Conservation (phyloP, 1,140 invertebrate species). For the Orussus abietinus region DNA sequence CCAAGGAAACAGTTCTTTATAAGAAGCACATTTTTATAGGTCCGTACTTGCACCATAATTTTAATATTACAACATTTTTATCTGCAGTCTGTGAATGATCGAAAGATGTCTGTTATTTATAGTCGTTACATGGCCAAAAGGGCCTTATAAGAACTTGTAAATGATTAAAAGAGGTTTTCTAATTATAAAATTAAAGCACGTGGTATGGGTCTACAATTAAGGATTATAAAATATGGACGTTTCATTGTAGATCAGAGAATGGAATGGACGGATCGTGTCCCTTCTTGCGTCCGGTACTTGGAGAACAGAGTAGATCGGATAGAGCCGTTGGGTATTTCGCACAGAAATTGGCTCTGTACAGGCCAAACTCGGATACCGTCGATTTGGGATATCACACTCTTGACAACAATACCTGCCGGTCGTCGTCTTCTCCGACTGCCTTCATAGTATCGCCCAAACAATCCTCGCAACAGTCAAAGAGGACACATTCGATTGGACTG, state of each 20-base stretch:
- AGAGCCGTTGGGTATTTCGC: slow-evolving; percentile 26
- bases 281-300: slow-evolving; percentile 35
- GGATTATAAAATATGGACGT: slow-evolving; percentile 4
- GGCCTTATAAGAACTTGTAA: slow-evolving; percentile 5
- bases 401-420: slow-evolving; percentile 42
- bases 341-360: slow-evolving; percentile 35
- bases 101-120: too few relatives aligned
- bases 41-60: slow-evolving; percentile 16
- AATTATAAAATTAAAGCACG: not conserved
- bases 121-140: too few relatives aligned
- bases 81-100: not conserved
- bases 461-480: slow-evolving; percentile 18
- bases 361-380: slow-evolving; percentile 36
- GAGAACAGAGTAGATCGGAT: slow-evolving; percentile 28
- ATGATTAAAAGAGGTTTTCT: not conserved
- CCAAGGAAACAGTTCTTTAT: slow-evolving; percentile 1
- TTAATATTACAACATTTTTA: not conserved
- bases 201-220: slow-evolving; percentile 1
- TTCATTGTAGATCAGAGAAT: slow-evolving; percentile 39
- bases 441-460: slow-evolving; percentile 22
- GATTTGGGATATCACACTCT: slow-evolving; percentile 48
- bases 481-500: slow-evolving; percentile 19
- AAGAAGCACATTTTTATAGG: not conserved
- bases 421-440: slow-evolving; percentile 27
- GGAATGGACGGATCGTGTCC: slow-evolving; percentile 48